phyloP scores from a whole-genome alignment of 2,113 vertebrate genomes.

The Pipa parva region DNA sequence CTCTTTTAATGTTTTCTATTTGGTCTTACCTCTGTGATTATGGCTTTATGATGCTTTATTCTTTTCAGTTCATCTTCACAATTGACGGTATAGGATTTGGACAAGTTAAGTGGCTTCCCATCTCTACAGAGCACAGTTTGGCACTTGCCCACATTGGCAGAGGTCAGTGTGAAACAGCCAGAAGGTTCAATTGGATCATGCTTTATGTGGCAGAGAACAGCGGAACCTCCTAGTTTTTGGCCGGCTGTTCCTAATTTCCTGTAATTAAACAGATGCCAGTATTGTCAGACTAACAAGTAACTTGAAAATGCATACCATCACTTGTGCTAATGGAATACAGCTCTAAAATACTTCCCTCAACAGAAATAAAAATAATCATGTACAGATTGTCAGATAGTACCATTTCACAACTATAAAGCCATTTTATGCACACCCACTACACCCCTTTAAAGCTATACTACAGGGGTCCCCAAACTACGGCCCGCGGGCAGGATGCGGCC shows the following conservation, averaged over 20 bases:
- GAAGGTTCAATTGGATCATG: conserved; percentile 88
- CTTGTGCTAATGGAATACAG: no score
- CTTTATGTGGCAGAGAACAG: conserved; percentile 92
- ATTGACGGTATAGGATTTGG: conserved; percentile 78
- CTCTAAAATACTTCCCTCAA: no score
- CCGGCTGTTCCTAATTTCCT: conserved; percentile 96
- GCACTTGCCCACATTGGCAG: conserved; percentile 96
- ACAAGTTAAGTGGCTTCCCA: conserved; percentile 85
- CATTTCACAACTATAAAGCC: no score
- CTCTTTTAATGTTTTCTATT: no score
- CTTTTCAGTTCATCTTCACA: conserved; percentile 85
- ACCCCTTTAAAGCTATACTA: no score
- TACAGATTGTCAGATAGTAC: no score
- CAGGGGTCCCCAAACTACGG: no score
- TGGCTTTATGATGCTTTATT: conserved; percentile 87
- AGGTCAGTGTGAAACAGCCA: conserved; percentile 89
- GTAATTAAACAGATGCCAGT: background rate
- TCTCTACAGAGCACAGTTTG: conserved; percentile 89
- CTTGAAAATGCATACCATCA: background rate
- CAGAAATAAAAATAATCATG: no score
- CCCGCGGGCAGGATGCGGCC: no score
- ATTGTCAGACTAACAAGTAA: background rate
- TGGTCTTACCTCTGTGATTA: conserved; percentile 93
- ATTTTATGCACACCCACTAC: no score
- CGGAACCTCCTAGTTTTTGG: conserved; percentile 93